A percentile compares a stretch with the other conserved stretches of the same genome.
Evolutionary conservation across 2,113 vertebrate species (phyloP).

Genomic region (Prochilodus magdalenae): DNA sequence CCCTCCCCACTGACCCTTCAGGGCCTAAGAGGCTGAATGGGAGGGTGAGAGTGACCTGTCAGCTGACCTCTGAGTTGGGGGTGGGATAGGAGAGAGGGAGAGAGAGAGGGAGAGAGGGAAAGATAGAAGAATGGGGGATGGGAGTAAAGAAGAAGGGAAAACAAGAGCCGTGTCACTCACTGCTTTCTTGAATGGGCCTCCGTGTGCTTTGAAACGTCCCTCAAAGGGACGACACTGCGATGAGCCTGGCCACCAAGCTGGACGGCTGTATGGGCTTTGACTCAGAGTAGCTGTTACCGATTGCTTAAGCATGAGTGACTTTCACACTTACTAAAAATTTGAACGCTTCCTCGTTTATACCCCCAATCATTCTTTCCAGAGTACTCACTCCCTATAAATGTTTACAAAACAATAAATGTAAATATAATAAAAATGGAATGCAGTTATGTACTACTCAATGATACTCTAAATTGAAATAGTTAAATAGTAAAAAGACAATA

Average conservation of each 20-base stretch:
- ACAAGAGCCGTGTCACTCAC: slow-evolving; percentile 25
- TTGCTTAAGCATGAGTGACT: neutral
- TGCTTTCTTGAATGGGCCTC: neutral
- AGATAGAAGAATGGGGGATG: neutral
- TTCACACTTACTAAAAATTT: neutral
- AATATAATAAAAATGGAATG: too few relatives aligned
- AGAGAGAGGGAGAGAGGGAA: neutral
- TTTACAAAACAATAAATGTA: too few relatives aligned
- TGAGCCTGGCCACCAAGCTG: neutral
- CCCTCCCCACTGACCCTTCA: slow-evolving; percentile 73
- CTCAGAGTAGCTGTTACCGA: neutral
- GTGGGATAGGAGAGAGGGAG: slow-evolving; percentile 45
- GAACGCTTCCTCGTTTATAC: too few relatives aligned
- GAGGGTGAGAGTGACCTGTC: slow-evolving; percentile 70
- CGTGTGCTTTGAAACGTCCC: neutral
- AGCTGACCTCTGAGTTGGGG: slow-evolving; percentile 65
- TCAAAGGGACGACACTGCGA: neutral
- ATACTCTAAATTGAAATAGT: too few relatives aligned
- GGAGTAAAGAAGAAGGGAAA: slow-evolving; percentile 11
- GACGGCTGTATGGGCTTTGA: neutral
- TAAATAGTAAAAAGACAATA: too few relatives aligned
- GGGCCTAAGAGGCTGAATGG: slow-evolving; percentile 67
- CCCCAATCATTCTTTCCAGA: too few relatives aligned
- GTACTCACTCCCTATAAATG: too few relatives aligned
- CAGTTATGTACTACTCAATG: too few relatives aligned